phyloP scores from a whole-genome alignment of 2,797 vertebrate species.

The Ispidina lecontei region DNA sequence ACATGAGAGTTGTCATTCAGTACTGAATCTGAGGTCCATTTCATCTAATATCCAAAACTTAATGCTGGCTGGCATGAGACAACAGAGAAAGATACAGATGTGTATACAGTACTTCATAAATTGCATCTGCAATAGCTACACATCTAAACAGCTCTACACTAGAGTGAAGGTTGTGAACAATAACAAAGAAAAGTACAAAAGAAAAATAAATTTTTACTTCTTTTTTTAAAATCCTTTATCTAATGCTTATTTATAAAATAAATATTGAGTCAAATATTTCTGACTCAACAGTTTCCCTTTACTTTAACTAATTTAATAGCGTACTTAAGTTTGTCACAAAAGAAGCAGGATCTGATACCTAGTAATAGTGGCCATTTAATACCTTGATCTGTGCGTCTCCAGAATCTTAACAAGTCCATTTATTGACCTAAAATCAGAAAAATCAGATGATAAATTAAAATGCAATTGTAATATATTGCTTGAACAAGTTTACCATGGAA shows the following conservation, averaged over 20 bases:
- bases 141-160: not conserved
- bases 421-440: conserved; percentile 85
- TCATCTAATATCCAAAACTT: not conserved
- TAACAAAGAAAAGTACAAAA: not conserved
- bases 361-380: conserved; percentile 49
- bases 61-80: not conserved
- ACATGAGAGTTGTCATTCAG: not conserved
- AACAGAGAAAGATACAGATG: not conserved
- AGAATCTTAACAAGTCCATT: conserved; percentile 93
- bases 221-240: not conserved
- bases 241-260: not conserved
- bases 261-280: not conserved
- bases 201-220: not conserved
- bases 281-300: not conserved
- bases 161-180: not conserved
- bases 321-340: not conserved
- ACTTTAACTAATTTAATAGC: not conserved
- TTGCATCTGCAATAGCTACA: not conserved
- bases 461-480: fast-evolving
- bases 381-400: conserved; percentile 93
- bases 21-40: not conserved
- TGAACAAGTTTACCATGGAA: not conserved
- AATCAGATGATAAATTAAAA: not conserved
- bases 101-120: not conserved
- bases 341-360: conserved; percentile 1